Conservation (phyloP, 2,113 vertebrate genomes). For the Circaetus cinerascens region DNA sequence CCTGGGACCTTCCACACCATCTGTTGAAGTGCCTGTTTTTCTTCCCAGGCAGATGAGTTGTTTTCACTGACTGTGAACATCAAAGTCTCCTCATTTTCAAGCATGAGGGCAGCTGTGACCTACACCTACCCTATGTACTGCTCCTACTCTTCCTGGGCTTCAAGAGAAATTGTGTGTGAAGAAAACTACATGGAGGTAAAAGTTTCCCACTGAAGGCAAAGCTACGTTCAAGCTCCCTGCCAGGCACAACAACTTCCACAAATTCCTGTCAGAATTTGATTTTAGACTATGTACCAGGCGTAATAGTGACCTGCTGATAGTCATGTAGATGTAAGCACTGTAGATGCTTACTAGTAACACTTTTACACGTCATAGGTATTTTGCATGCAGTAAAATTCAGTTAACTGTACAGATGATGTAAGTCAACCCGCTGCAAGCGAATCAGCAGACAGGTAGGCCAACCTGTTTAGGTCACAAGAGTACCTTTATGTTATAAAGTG, state of each 20-base stretch:
- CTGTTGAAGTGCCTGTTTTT: not conserved
- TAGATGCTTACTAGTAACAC: not conserved
- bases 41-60: conserved; percentile 13
- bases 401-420: not conserved
- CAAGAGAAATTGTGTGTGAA: conserved; percentile 57
- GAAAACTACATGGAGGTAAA: conserved; percentile 65
- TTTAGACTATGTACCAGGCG: not conserved
- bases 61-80: conserved; percentile 48
- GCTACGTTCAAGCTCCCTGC: not conserved
- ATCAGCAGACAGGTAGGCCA: not conserved
- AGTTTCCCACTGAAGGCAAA: not conserved
- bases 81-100: conserved; percentile 38
- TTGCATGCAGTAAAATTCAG: not conserved
- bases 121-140: conserved; percentile 36
- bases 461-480: not conserved
- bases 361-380: not conserved
- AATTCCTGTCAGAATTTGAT: not conserved
- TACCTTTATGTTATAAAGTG: not conserved
- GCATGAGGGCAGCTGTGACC: conserved; percentile 7
- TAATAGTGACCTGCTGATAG: not conserved
- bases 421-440: not conserved
- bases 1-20: not conserved
- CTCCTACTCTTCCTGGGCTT: conserved; percentile 19
- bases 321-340: not conserved
- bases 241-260: not conserved